Conservation (phyloP, 2,888 invertebrate genomes). For the Cheilosia vernalis region DNA sequence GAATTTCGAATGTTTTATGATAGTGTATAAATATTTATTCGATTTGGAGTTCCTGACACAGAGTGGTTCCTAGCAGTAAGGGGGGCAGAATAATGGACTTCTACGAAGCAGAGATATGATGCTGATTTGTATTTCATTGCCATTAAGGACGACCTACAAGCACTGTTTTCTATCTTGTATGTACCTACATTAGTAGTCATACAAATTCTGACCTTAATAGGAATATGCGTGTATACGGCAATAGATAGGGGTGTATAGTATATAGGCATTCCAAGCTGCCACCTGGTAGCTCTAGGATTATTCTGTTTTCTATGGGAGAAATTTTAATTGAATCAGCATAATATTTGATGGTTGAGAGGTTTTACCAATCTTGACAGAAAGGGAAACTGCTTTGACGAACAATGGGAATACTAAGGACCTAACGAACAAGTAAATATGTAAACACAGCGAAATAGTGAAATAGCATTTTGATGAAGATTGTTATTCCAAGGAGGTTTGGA, state of each 20-base stretch:
- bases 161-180: background rate
- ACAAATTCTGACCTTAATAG: background rate
- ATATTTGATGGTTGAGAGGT: conserved; percentile 22
- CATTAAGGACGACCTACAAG: conserved; percentile 27
- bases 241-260: too few species aligned
- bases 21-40: conserved; percentile 59
- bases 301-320: too few species aligned
- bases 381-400: too few species aligned
- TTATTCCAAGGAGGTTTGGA: too few species aligned
- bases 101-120: conserved; percentile 10
- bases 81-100: conserved; percentile 3
- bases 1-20: conserved; percentile 57
- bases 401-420: too few species aligned
- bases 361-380: conserved; percentile 10
- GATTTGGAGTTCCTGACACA: conserved; percentile 34
- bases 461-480: too few species aligned
- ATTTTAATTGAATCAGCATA: conserved; percentile 54
- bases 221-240: too few species aligned
- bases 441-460: too few species aligned
- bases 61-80: background rate
- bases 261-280: too few species aligned
- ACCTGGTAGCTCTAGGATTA: too few species aligned
- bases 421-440: too few species aligned
- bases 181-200: conserved; percentile 16
- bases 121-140: conserved; percentile 58